These are phyloP conservation scores for Benitochromis conjunctus DNA, from an alignment of 2,113 vertebrate genomes.

Conservation along the genomic window DNA sequence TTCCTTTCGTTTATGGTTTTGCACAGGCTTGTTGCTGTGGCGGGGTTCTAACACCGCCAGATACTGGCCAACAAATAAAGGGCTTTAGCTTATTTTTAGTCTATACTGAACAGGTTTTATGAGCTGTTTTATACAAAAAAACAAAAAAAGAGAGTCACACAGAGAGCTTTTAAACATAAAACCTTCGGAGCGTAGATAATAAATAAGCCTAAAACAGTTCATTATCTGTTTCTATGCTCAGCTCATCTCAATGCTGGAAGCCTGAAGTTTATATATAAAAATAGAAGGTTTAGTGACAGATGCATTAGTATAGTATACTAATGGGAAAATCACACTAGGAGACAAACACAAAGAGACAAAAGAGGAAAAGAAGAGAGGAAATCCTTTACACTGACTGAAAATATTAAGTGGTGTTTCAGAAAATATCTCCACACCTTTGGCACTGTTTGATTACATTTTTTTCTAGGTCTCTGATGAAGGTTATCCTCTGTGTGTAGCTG, in stretches of 20 bases:
- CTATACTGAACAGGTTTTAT: not conserved
- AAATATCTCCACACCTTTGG: not conserved
- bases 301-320: not conserved
- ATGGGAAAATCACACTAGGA: not conserved
- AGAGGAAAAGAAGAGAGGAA: not conserved
- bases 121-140: not conserved
- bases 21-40: not conserved
- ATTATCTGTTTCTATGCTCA: not conserved
- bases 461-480: not conserved
- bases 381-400: not conserved
- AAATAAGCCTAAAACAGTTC: not conserved
- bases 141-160: not conserved
- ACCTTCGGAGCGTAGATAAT: not conserved
- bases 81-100: not conserved
- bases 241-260: not conserved
- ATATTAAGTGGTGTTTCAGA: not conserved
- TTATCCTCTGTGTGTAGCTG: not conserved
- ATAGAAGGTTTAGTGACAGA: not conserved
- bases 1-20: constrained; percentile 1
- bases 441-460: not conserved
- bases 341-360: not conserved
- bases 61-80: not conserved
- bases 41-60: not conserved
- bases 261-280: not conserved
- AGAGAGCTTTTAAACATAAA: not conserved